Percentiles rank a stretch among this genome's conserved stretches.
These are phyloP conservation scores for Heliocidaris erythrogramma DNA, from an alignment of 35 echinoderm and acorn worm species.

Conservation along the genomic window DNA sequence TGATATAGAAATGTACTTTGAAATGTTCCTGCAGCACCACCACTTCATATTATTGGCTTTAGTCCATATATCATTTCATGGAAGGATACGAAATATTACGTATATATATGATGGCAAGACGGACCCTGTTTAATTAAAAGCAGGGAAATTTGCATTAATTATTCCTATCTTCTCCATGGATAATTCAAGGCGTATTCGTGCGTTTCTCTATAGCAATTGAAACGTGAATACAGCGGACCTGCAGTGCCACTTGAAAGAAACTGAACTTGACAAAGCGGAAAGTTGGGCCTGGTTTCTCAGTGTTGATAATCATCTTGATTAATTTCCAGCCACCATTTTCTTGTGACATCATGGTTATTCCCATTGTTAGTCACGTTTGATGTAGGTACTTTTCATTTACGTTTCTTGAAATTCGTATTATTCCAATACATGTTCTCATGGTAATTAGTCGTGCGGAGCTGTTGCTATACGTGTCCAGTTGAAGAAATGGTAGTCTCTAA, in stretches of 20 bases:
- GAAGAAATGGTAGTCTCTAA: not conserved
- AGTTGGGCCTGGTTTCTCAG: not conserved
- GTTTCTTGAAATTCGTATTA: not conserved
- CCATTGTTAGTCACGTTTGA: not conserved
- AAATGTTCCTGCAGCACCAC: not conserved
- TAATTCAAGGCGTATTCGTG: conserved; percentile 25
- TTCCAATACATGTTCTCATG: not conserved
- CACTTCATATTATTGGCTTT: not conserved
- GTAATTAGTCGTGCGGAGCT: not conserved
- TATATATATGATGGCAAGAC: not conserved
- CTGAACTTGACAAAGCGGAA: not conserved
- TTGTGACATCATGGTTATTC: not conserved
- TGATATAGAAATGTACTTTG: not conserved
- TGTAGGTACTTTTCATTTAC: not conserved
- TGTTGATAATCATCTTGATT: not conserved
- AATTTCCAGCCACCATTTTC: not conserved
- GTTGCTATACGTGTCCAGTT: not conserved
- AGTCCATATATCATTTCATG: not conserved
- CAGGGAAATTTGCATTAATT: not conserved
- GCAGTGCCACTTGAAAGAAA: not conserved
- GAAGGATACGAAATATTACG: not conserved
- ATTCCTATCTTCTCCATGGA: conserved; percentile 7
- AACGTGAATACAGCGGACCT: not conserved
- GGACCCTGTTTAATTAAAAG: not conserved
- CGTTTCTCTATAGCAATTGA: not conserved